These are phyloP conservation scores for Megalonaias nervosa DNA, from an alignment of 1,140 invertebrate genomes.

Conservation along the genomic window DNA sequence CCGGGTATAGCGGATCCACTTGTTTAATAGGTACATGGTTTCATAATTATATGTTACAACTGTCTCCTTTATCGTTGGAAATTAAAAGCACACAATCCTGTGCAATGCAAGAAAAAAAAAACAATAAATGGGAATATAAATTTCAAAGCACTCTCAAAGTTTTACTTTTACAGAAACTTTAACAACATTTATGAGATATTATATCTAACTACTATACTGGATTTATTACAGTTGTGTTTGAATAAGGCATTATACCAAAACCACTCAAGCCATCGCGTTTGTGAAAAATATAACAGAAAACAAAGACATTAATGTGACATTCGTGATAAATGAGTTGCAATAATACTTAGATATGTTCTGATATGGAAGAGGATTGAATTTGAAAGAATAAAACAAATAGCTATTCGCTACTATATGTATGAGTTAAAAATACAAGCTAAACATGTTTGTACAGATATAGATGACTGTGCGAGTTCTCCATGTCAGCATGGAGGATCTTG, in stretches of 20 bases:
- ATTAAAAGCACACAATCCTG: slow-evolving; percentile 64
- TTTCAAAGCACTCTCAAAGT: neutral
- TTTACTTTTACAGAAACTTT: neutral
- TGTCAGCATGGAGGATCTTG: slow-evolving; percentile 16
- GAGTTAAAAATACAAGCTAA: too few species aligned
- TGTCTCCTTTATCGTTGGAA: slow-evolving; percentile 11
- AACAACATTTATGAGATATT: slow-evolving; percentile 31
- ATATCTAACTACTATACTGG: slow-evolving; percentile 28
- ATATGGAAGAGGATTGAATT: too few species aligned
- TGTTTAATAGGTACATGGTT: neutral
- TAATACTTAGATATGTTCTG: too few species aligned
- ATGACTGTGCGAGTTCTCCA: neutral
- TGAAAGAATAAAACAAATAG: too few species aligned
- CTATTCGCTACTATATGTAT: too few species aligned
- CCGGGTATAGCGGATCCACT: neutral
- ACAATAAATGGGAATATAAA: slow-evolving; percentile 44
- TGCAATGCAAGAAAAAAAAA: slow-evolving; percentile 82
- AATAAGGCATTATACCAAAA: too few species aligned
- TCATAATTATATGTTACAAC: too few species aligned
- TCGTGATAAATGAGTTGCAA: too few species aligned
- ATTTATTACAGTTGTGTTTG: slow-evolving; percentile 15
- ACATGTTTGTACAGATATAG: too few species aligned
- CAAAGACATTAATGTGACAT: too few species aligned
- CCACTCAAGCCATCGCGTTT: too few species aligned
- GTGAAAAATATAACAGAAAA: too few species aligned